Evolutionary conservation across 2,113 vertebrate species (phyloP).

Genomic region (Oxyura jamaicensis): DNA sequence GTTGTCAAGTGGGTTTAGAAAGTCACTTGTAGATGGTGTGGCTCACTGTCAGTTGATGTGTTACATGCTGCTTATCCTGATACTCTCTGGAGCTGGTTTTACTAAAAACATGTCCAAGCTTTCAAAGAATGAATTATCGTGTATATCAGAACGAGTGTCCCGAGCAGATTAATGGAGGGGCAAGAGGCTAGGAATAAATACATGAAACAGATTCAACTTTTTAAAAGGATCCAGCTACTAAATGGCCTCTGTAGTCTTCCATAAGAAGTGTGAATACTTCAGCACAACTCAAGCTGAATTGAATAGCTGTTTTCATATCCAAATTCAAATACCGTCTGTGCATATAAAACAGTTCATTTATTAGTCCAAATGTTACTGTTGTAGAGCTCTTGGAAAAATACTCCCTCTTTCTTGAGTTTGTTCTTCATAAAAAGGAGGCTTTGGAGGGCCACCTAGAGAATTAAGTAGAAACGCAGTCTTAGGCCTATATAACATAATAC

Average conservation of each 20-base stretch:
- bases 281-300: conserved; percentile 76
- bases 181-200: conserved; percentile 66
- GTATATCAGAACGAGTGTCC: conserved; percentile 50
- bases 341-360: conserved; percentile 76
- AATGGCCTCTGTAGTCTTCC: conserved; percentile 74
- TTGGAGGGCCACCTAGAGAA: conserved; percentile 64
- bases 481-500: not conserved
- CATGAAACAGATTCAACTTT: conserved; percentile 69
- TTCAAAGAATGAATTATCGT: conserved; percentile 42
- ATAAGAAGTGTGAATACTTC: conserved; percentile 79
- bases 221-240: conserved; percentile 74
- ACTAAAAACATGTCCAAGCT: conserved; percentile 23
- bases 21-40: not conserved
- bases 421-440: conserved; percentile 65
- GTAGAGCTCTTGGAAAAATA: conserved; percentile 75
- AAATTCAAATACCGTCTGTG: conserved; percentile 79
- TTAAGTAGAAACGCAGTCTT: conserved; percentile 38
- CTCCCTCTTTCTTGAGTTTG: conserved; percentile 62
- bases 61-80: conserved; percentile 5
- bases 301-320: conserved; percentile 73
- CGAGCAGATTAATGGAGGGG: conserved; percentile 56
- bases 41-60: not conserved
- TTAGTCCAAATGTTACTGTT: conserved; percentile 74
- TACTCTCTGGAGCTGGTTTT: not conserved
- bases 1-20: not conserved